Base-by-base conservation (phyloP, 2,888 invertebrate genomes). In the Nemoura dubitans region DNA sequence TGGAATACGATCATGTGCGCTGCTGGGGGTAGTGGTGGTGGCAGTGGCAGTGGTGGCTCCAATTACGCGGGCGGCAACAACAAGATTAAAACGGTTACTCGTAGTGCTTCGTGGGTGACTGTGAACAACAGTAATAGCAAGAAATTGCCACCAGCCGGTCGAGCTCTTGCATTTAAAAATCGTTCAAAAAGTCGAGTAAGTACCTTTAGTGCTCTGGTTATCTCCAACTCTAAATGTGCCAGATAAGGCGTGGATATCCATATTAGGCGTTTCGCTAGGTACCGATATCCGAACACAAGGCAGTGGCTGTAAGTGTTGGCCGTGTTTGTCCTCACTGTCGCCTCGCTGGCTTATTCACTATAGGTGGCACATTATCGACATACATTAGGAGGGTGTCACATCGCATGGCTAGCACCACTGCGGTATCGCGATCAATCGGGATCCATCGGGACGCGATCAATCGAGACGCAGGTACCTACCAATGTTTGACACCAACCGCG, bases 1-100 rank as follows among this genome's bases (percentile, higher is more conserved):
- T 92, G 92, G 93, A 91, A 91, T 89, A 92, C 92, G 89, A 92
- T 93, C 87, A 89, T 92, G 86, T 92, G 92, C 89, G 89, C 90
- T 86, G 88, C 88, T 29, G 89, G 88, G 86, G 88, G 43, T 83
- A 81, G 87, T 78, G 80, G 81, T 28, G 82, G 84, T 76, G 89
- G 88, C 87, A 88, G 42, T 83, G 83, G 87, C 43, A 43, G 81
- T 28, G 82, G 84, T 81, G 77, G 36, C 76, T 77, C 59, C 7
- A 81, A 76, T 81, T 83, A 86, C 76, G 76, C 82, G 25, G 87
- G 87, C 81, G 82, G 81, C 78, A 59, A 5, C 36, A 81, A n/a
- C 21, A 85, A 76, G 27, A 42, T 84, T 36, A 84, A 85, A 29
- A 85, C 85, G 30, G 78, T 85, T 7, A 27, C 27, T 21, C 84